Evolutionary conservation across 2,888 invertebrate species (phyloP).

Genomic region (Limnephilus rhombicus): DNA sequence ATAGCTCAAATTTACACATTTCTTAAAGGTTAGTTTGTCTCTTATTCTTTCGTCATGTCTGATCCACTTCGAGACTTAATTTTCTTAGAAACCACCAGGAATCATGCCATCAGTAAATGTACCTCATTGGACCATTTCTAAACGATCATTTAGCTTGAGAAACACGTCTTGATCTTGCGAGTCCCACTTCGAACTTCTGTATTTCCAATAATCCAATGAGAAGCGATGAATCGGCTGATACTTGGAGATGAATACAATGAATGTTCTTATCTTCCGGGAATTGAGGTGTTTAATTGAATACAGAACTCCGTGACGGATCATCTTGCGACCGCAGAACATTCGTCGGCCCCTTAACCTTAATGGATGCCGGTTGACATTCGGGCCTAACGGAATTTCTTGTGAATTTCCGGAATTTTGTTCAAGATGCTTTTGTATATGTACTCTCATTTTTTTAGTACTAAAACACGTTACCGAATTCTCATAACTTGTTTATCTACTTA

Average conservation of each 20-base stretch:
- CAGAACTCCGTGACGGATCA: neutral
- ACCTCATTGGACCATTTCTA: neutral
- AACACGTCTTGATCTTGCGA: neutral
- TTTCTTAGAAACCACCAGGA: neutral
- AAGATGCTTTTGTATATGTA: too few relatives aligned
- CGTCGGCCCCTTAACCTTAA: neutral
- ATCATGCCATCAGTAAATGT: neutral
- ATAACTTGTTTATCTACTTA: neutral
- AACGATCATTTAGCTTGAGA: neutral
- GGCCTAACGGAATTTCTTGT: neutral
- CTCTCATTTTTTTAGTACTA: neutral
- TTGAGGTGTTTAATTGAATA: slow-evolving; percentile 30
- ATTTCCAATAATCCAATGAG: neutral
- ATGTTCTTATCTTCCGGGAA: slow-evolving; percentile 12
- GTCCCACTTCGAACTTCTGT: neutral
- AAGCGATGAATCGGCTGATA: neutral
- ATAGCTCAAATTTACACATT: neutral
- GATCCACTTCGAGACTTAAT: neutral
- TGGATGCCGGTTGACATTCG: neutral
- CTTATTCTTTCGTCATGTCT: neutral
- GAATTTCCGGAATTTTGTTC: slow-evolving; percentile 4
- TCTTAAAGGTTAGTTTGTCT: neutral
- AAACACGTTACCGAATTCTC: neutral
- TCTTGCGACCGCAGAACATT: neutral
- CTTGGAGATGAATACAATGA: neutral